A percentile compares a stretch with the other conserved stretches of the same genome.
phyloP scores from a whole-genome alignment of 2,797 vertebrate genomes.

The Semotilus atromaculatus region DNA sequence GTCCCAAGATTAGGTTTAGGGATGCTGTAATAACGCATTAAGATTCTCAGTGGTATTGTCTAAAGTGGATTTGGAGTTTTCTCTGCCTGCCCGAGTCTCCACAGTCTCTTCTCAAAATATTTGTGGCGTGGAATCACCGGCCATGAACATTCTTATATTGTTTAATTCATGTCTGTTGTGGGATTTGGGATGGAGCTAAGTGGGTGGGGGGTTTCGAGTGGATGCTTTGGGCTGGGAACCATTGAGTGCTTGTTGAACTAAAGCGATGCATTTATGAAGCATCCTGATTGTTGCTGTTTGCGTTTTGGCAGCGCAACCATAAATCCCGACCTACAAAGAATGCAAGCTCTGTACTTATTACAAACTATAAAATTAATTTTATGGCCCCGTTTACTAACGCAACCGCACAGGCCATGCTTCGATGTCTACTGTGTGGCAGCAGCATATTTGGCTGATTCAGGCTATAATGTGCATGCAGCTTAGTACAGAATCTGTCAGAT shows the following conservation, averaged over 20 bases:
- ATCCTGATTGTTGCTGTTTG: conserved; percentile 37
- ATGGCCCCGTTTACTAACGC: conserved; percentile 19
- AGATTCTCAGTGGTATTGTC: conserved; percentile 41
- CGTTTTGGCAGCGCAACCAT: conserved; percentile 1
- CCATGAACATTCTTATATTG: conserved; percentile 56
- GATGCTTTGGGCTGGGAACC: conserved; percentile 49
- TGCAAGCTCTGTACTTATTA: conserved; percentile 42
- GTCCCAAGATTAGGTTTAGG: background rate
- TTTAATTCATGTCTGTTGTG: conserved; percentile 59
- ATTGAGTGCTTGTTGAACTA: conserved; percentile 23
- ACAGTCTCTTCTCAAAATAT: conserved; percentile 56
- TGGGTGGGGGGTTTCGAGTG: conserved; percentile 3
- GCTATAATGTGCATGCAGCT: conserved; percentile 29
- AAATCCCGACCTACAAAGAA: conserved; percentile 25
- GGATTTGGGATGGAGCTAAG: conserved; percentile 41
- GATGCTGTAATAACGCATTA: conserved; percentile 22
- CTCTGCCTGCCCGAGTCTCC: conserved; percentile 39
- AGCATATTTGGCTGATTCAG: conserved; percentile 18
- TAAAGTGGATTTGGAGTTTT: conserved; percentile 44
- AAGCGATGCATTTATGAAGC: conserved; percentile 29
- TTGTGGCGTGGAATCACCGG: conserved; percentile 51
- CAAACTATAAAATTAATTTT: conserved; percentile 40
- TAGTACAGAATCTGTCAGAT: conserved; percentile 13
- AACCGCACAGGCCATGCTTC: conserved; percentile 21
- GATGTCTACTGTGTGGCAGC: background rate